Evolutionary conservation across 2,888 invertebrate genomes (phyloP).

Genomic region (Drosophila setosimentum): DNA sequence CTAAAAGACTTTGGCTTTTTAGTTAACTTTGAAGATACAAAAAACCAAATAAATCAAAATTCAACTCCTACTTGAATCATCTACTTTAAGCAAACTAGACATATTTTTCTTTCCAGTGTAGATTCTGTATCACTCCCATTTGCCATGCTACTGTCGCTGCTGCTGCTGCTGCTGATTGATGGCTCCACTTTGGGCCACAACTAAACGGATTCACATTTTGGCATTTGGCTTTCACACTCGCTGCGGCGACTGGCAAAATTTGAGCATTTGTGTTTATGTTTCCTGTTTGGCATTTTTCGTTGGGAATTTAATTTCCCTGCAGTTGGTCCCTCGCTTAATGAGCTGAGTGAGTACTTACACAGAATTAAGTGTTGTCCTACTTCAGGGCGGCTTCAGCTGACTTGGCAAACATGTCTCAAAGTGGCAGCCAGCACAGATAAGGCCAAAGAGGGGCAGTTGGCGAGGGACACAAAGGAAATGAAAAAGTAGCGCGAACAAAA

Average conservation of each 20-base stretch:
- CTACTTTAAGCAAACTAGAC: background rate
- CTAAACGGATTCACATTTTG: slow-evolving; percentile 62
- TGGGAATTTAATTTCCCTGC: slow-evolving; percentile 55
- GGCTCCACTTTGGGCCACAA: slow-evolving; percentile 62
- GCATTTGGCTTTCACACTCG: slow-evolving; percentile 37
- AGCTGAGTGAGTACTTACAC: slow-evolving; percentile 82
- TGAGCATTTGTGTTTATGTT: slow-evolving; percentile 12
- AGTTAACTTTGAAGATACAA: background rate
- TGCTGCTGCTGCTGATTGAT: slow-evolving; percentile 64
- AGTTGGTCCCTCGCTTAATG: slow-evolving; percentile 65
- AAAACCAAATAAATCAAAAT: background rate
- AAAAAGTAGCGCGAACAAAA: slow-evolving; percentile 67
- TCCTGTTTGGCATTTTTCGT: slow-evolving; percentile 22
- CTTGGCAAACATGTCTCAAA: slow-evolving; percentile 71
- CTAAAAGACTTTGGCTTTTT: background rate
- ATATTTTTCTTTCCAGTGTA: background rate
- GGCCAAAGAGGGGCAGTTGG: slow-evolving; percentile 11
- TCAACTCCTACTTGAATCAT: background rate
- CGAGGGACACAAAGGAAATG: slow-evolving; percentile 73
- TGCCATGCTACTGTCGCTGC: slow-evolving; percentile 19
- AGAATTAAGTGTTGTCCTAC: slow-evolving; percentile 81
- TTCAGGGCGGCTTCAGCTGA: slow-evolving; percentile 72
- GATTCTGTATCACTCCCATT: slow-evolving; percentile 15
- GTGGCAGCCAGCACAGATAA: slow-evolving; percentile 39
- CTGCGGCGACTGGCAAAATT: background rate